Evolutionary conservation across 2,888 invertebrate genomes (phyloP), one percentile per base, ranked within the genome.

Genomic region (Pilophorus perplexus): DNA sequence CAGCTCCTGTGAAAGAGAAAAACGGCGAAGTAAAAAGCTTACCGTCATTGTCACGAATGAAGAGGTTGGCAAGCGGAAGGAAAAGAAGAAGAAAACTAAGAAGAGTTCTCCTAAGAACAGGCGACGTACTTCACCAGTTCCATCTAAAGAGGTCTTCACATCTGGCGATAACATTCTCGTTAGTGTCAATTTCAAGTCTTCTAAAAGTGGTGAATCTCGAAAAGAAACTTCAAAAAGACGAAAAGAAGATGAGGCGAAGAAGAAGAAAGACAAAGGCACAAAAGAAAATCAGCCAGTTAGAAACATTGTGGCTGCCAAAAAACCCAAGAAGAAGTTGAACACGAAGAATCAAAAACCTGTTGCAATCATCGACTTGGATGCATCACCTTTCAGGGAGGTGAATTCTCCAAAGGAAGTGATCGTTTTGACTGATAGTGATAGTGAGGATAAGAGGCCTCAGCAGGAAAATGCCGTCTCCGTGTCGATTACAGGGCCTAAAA

Each of bases 91-190:
- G 14, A 66, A 66, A 20, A 37, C 46, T 67, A 74, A 74, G 59
- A 78, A 78, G 66, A 77, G 76, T 28, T 78, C 78, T 48, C 79
- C 79, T 71, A 73, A 78, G 37, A 73, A 78, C 37, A 76, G 76
- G 60, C 74, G 77, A 23, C 73, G 74, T 20, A 77, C 78, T 50
- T 83, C 83, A 0, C 81, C 81, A n/a, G 83, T 81, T 59, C 89
- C 90, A 0, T 88, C 89, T 1, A 93, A 93, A 76, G 93, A 93
- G 78, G 91, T 94, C 2, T 93, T 92, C 76, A 91, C 93, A 0
- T 92, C 93, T 10, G 93, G 93, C 2, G 91, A 93, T 78, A 93
- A 93, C 76, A 93, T 94, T 74, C 83, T 94, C 70, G 93, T 94
- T 10, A 93, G 92, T 78, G 91, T 94, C 16, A 93, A 91, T 77